Base-by-base conservation (phyloP, 2,113 vertebrate genomes). In the Clarias gariepinus region DNA sequence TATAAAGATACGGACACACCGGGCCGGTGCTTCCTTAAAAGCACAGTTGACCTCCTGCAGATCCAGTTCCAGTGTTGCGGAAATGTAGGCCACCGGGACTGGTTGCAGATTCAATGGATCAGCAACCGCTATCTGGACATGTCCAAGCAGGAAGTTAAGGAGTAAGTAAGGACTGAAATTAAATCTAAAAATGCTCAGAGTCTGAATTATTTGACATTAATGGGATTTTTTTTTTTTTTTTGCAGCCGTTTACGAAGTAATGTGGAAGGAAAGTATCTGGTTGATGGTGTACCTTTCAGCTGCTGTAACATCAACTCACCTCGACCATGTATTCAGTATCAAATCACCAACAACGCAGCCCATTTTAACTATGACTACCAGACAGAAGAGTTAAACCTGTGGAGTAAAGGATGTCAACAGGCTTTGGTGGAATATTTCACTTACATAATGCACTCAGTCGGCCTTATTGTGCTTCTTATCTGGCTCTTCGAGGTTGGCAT, bases 21-120 rank as follows among this genome's bases (percentile, higher is more conserved):
- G 0, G 97, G 96, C 3, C 91, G 95, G 74, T 98, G 97, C 83
- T 97, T 95, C 91, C 91, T 97, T 84, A 98, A 98, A 93, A 94
- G 88, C 81, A 97, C 94, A 0, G 89, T 98, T 88, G 97, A 98
- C 90, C 41, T 95, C 86, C 90, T 98, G 89, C 97, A 98, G 92
- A 96, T 97, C 81, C 93, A 95, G 88, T 96, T 97, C 89, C 95
- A 92, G 0, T 97, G 97, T 91, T 98, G 97, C 82, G 97, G 97
- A 69, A 97, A 96, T 89, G 92, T 92, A 4, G 96, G 95, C 47
- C 95, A 95, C 88, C 93, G 92, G 82, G 97, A 98, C 91, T 98
- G 97, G 97, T 97, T 97, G 92, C 94, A 96, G 89, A 93, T 97
- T 88, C 97, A 98, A 93, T 98, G 97, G 97, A 92, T 97, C 88